These are phyloP conservation scores for Diplolepis rosae DNA, from an alignment of 2,888 invertebrate genomes.

Conservation along the genomic window DNA sequence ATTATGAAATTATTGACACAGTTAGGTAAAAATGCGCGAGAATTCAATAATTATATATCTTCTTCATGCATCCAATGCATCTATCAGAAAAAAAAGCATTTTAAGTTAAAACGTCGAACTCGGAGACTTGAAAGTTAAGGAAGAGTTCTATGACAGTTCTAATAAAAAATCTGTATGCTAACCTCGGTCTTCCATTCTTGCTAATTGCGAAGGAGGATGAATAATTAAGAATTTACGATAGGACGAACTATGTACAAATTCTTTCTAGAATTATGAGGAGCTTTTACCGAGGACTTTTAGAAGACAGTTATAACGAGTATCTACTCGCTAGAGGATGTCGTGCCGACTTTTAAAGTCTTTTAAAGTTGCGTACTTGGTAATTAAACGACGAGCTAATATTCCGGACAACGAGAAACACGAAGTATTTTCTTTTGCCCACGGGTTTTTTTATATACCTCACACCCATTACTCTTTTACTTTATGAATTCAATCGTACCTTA, in stretches of 20 bases:
- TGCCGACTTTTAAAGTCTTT: constrained; percentile 31
- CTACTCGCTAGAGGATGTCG: constrained; percentile 8
- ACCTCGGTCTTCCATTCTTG: background rate
- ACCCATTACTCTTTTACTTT: background rate
- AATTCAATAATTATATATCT: no score
- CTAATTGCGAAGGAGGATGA: background rate
- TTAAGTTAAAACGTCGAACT: constrained; percentile 14
- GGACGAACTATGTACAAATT: background rate
- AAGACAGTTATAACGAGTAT: constrained; percentile 23
- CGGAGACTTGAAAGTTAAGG: no score
- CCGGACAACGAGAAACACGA: background rate
- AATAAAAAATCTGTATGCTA: background rate
- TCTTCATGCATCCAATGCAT: no score
- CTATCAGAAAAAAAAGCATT: constrained; percentile 18
- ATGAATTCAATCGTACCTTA: background rate
- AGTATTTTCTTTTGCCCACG: background rate
- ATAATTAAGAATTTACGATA: background rate
- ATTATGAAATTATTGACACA: no score
- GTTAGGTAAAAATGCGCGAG: no score
- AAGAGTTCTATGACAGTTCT: background rate
- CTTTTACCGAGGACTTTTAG: background rate
- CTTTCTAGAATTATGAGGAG: background rate
- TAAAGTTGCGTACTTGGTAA: constrained; percentile 32
- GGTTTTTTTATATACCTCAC: background rate
- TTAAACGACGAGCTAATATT: constrained; percentile 17